phyloP scores from a whole-genome alignment of 2,888 invertebrate genomes.

The Caenorhabditis wallacei region DNA sequence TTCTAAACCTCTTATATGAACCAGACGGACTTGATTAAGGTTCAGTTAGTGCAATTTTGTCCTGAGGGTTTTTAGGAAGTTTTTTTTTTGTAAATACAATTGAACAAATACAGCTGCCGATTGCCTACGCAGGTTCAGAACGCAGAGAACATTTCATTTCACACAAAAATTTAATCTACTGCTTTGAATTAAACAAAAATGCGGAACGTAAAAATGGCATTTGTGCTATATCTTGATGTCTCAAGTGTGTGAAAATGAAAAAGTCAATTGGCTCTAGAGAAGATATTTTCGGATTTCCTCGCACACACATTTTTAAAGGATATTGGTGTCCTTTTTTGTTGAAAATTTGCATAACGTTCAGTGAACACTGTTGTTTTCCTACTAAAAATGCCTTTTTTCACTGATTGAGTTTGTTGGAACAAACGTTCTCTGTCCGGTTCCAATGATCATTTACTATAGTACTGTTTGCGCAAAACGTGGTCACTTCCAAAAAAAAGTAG shows the following conservation, averaged over 20 bases:
- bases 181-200: background rate
- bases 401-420: constrained; percentile 36
- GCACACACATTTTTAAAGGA: constrained; percentile 1
- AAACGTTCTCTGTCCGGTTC: too few species aligned
- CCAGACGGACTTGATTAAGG: constrained; percentile 1
- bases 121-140: background rate
- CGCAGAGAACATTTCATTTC: background rate
- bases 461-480: too few species aligned
- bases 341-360: constrained; percentile 31
- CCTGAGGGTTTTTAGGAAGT: constrained; percentile 1
- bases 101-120: background rate
- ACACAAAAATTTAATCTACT: background rate
- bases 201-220: background rate
- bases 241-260: constrained; percentile 52
- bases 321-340: constrained; percentile 19
- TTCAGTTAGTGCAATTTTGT: constrained; percentile 3
- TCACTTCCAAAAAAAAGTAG: background rate
- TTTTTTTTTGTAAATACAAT: constrained; percentile 13
- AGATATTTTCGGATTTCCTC: constrained; percentile 2
- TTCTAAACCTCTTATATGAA: background rate
- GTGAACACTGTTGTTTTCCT: constrained; percentile 18
- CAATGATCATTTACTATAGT: background rate
- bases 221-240: constrained; percentile 19
- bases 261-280: constrained; percentile 32
- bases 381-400: background rate